A percentile compares a stretch with the other conserved stretches of the same genome.
Conservation (phyloP, 2,113 vertebrate species). For the Cyprinodon variegatus region DNA sequence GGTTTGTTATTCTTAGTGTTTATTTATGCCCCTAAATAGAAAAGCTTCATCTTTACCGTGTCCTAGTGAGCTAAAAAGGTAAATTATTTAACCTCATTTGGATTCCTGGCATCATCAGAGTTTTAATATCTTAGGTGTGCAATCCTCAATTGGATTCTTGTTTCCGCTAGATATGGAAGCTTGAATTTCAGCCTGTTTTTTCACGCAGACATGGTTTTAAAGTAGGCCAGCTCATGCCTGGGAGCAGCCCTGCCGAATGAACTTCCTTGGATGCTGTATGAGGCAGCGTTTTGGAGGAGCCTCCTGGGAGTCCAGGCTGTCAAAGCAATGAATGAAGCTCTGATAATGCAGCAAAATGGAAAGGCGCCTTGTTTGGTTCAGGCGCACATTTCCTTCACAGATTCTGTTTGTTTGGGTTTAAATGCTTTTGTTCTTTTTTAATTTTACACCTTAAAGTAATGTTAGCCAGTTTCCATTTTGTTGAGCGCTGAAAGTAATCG, state of each 20-base stretch:
- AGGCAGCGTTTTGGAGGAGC: slow-evolving; percentile 54
- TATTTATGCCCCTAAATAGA: slow-evolving; percentile 40
- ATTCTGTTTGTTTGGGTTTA: neutral
- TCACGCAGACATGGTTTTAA: slow-evolving; percentile 58
- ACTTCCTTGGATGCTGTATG: slow-evolving; percentile 53
- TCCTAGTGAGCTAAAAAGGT: slow-evolving; percentile 19
- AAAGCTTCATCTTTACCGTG: neutral
- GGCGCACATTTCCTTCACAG: neutral
- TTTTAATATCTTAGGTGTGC: slow-evolving; percentile 27
- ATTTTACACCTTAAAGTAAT: neutral
- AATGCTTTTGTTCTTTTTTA: neutral
- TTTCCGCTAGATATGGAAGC: slow-evolving; percentile 15
- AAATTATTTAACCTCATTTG: slow-evolving; percentile 37
- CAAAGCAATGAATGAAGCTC: slow-evolving; percentile 34
- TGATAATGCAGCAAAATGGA: slow-evolving; percentile 12
- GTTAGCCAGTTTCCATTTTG: neutral
- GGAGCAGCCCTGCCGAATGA: slow-evolving; percentile 67
- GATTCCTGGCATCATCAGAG: slow-evolving; percentile 42
- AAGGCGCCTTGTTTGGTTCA: slow-evolving; percentile 16
- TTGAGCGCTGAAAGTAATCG: neutral
- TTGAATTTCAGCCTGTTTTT: slow-evolving; percentile 51
- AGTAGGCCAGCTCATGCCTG: slow-evolving; percentile 75
- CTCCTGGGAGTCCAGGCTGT: slow-evolving; percentile 55
- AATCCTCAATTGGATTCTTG: slow-evolving; percentile 8
- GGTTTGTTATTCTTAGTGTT: slow-evolving; percentile 25